Evolutionary conservation across 2,797 vertebrate genomes (phyloP), one percentile per base, ranked within the genome.

Genomic region (Halcyon leucocephala): DNA sequence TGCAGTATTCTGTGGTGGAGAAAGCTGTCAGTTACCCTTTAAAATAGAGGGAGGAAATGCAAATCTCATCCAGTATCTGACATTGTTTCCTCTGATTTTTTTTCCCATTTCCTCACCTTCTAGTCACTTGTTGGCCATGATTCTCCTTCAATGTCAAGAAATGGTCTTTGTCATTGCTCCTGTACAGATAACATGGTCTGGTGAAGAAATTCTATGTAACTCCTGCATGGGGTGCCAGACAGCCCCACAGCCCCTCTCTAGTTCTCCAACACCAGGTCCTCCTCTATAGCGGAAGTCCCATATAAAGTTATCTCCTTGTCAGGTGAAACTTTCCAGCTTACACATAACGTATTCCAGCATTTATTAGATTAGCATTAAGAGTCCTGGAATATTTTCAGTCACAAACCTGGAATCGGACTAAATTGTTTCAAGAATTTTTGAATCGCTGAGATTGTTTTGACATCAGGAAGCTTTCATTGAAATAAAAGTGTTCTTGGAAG

Each of bases 41-140:
- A 44, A 79, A 89, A 52, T 2, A 64, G 8, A 64, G 6, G 2
- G 7, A 2, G 1, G 1, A 48, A 2, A 57, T 22, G 6, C 6
- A 71, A 67, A 48, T 55, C 13, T 51, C 33, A 31, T 55, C 51
- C 35, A 49, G 31, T 49, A 48, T 4, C 7, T 41, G 4, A 24
- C 6, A 48, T 60, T 39, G 2, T 6, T 66, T 58, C 29, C 20
- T 72, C 25, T 65, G 9, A 15, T 42, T 71, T 67, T 77, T 72
- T 44, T 44, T 29, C 6, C 5, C 1, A 29, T 90, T 91, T 93
- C 44, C 15, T 61, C 10, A 41, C 3, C 24, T 67, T 21, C 22
- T 81, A 15, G 9, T 70, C 13, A 9, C 9, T 57, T n/a, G 8
- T 10, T 1, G 1, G 11, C 10, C 31, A 18, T 31, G 21, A 67